Base-by-base conservation (phyloP, 2,797 vertebrate genomes). In the Catostomus latipinnis region DNA sequence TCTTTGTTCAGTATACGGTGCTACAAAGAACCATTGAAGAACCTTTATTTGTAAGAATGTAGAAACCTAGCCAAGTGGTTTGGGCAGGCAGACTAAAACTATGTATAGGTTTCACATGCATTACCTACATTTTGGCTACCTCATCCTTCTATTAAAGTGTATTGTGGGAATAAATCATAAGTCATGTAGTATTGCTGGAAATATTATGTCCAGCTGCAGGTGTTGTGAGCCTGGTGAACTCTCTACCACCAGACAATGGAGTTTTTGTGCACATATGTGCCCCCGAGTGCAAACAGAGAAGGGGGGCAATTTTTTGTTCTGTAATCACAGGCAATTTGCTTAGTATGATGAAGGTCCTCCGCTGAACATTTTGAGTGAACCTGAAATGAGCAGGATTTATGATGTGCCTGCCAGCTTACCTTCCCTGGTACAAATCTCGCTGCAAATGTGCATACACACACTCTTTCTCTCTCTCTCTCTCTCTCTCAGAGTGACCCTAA, bases 381-480 rank as follows among this genome's bases (percentile, higher is more conserved):
- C 84, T 85, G n/a, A 74, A 92, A 91, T 81, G 82, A 90, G 89
- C 84, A 80, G 87, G 85, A 93, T 93, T 94, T 92, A 93, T 88
- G 89, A 89, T 61, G 88, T 88, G 86, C 80, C 88, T 91, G 88
- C 88, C 85, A 88, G 88, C 87, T 89, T 91, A 78, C 61, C 82
- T 86, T 93, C 89, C 56, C 81, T 86, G 86, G 86, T 75, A 86
- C 88, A 92, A 89, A 91, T 90, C 86, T 90, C 85, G 78, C 76
- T 86, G 88, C 82, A 88, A 85, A 87, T 76, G 74, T 87, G 89
- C 86, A 78, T 87, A 49, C 82, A 56, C 74, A 18, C 78, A 1
- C 50, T 16, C 52, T 7, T 69, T 9, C 62, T 46, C 62, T 13
- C 65, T 12, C 80, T 53, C 72, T 54, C 50, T 6, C 56, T 14